Evolutionary conservation across 2,113 vertebrate species (phyloP).

Genomic region (Cephalopholis sonnerati): DNA sequence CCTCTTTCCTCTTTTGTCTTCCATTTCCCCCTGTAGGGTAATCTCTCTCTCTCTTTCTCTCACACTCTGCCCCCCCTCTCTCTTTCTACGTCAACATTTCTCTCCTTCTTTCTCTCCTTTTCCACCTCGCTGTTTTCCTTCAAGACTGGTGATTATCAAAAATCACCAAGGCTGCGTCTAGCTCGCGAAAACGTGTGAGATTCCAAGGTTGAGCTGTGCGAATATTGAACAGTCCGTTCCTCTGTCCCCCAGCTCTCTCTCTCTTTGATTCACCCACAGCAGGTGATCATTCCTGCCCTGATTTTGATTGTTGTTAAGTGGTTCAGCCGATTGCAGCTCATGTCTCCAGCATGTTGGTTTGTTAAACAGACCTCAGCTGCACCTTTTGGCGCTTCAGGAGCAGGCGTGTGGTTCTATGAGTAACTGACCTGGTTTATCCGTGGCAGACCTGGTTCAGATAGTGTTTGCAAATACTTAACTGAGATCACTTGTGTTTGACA

Average conservation of each 20-base stretch:
- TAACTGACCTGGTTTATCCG: conserved; percentile 37
- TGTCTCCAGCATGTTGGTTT: conserved; percentile 43
- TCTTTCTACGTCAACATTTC: conserved; percentile 61
- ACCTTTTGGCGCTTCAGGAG: conserved; percentile 22
- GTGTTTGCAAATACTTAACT: conserved; percentile 42
- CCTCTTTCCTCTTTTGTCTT: conserved; percentile 77
- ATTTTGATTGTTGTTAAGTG: conserved; percentile 66
- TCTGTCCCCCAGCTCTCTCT: conserved; percentile 39
- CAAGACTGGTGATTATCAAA: conserved; percentile 67
- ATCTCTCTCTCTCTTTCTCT: conserved; percentile 50
- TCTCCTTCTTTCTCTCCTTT: conserved; percentile 52
- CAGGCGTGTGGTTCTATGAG: conserved; percentile 16
- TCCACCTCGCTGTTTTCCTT: conserved; percentile 54
- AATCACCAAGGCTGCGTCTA: conserved; percentile 55
- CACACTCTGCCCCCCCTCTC: conserved; percentile 9
- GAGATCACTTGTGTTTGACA: not conserved
- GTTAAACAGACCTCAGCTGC: conserved; percentile 16
- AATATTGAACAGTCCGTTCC: conserved; percentile 56
- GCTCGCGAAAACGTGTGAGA: conserved; percentile 48
- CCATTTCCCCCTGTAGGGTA: conserved; percentile 72
- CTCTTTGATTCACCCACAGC: conserved; percentile 64
- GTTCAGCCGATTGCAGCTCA: conserved; percentile 34
- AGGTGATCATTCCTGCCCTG: conserved; percentile 61
- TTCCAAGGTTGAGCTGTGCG: conserved; percentile 56
- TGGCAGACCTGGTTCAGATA: conserved; percentile 41